Base-by-base conservation (phyloP, 2,888 invertebrate species). In the Bembecia ichneumoniformis region DNA sequence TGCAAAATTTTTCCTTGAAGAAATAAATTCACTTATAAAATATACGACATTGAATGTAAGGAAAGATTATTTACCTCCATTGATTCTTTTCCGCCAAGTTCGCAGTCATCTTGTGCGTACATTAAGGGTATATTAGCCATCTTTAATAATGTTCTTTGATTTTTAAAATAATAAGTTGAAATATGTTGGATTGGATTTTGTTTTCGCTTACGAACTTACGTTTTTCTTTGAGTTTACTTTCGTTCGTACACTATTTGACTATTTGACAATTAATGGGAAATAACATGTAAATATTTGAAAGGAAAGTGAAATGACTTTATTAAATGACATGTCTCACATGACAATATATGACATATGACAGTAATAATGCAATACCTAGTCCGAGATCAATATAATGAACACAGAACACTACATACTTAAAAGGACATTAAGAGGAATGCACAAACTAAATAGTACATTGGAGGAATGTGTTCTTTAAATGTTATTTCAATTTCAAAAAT, bases 91-190 rank as follows among this genome's bases (percentile, higher is more conserved):
- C 91, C 91, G 45, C 92, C 92, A 40, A 88, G 80, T 65, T 92
- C 92, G 57, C 90, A 89, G 69, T 92, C 92, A 56, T 91, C 91
- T 58, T 91, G 89, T 34, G 88, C 84, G 55, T 90, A 84, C 74
- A 92, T 89, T 58, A 92, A 73, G 9, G 91, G 91, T 68, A 89
- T 87, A 48, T 88, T 73, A 60, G 89, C 82, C 84, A 86, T 84
- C 51, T 55, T 72, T 20, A 34, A n/a, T n/a, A n/a, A 10, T 46
- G 9, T 7, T 28, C 7, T 28, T 28, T 7, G n/a, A 28, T 28
- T 28, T 20, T 28, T 28, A 28, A 5, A 28, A 28, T 7, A 28
- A 28, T 7, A 28, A 28, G 28, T 28, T 28, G 28, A 28, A 28
- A 28, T 28, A 28, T 28, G 17, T 45, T 46, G n/a, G n/a, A 16